Conservation (phyloP, 2,888 invertebrate genomes). For the Cyrtodaria siliqua region DNA sequence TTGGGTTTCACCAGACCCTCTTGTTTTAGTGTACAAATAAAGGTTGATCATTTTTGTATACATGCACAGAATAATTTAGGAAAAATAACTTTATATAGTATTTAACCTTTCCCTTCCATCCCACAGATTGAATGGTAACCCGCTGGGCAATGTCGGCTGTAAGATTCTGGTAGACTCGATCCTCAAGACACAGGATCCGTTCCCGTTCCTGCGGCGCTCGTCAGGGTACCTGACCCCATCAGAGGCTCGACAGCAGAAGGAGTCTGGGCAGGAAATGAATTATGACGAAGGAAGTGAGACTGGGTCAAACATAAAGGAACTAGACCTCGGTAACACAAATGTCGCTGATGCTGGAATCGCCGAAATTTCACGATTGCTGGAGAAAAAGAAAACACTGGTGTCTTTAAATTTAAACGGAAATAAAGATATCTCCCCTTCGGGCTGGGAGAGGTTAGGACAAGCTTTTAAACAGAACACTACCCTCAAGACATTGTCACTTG, state of each 20-base stretch:
- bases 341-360: slow-evolving; percentile 73
- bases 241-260: slow-evolving; percentile 37
- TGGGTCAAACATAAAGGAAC: slow-evolving; percentile 63
- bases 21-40: neutral
- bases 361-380: slow-evolving; percentile 71
- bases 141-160: slow-evolving; percentile 77
- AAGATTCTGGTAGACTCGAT: slow-evolving; percentile 69
- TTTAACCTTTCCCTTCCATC: neutral
- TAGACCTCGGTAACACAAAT: slow-evolving; percentile 77
- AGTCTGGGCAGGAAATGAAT: slow-evolving; percentile 34
- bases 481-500: slow-evolving; percentile 75
- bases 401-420: slow-evolving; percentile 78
- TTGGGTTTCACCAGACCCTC: no score
- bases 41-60: no score
- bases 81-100: no score
- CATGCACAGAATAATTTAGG: no score
- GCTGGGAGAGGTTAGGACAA: slow-evolving; percentile 77
- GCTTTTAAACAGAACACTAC: slow-evolving; percentile 74
- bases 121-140: slow-evolving; percentile 78
- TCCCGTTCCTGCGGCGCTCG: slow-evolving; percentile 50
- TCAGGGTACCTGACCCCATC: slow-evolving; percentile 57
- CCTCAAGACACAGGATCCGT: slow-evolving; percentile 51
- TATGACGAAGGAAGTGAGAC: slow-evolving; percentile 14
- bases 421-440: slow-evolving; percentile 63
- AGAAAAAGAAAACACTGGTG: slow-evolving; percentile 68